These are phyloP conservation scores for Pseudorasbora parva DNA, from an alignment of 2,113 vertebrate species.

Conservation along the genomic window DNA sequence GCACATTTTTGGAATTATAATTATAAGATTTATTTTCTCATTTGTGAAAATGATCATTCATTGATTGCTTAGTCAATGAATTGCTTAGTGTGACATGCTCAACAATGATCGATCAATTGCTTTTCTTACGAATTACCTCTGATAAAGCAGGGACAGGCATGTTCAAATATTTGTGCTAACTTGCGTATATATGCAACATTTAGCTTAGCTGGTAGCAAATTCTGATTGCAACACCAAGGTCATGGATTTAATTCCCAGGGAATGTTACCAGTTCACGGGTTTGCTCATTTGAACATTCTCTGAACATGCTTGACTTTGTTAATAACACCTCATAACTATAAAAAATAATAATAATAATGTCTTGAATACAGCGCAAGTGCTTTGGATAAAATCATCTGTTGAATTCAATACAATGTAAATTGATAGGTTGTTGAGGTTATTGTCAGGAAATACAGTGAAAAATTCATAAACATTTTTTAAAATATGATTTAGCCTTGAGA, in stretches of 20 bases:
- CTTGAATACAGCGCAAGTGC: too few relatives aligned
- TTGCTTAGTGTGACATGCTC: background rate
- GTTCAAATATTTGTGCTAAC: background rate
- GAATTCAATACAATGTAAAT: too few relatives aligned
- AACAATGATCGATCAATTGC: background rate
- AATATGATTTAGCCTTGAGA: background rate
- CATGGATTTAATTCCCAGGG: background rate
- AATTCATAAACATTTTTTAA: too few relatives aligned
- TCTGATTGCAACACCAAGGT: background rate
- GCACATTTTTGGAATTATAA: background rate
- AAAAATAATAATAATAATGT: too few relatives aligned
- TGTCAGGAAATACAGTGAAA: too few relatives aligned
- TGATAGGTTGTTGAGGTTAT: too few relatives aligned
- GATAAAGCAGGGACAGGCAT: background rate
- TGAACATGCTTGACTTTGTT: too few relatives aligned
- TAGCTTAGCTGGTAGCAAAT: background rate
- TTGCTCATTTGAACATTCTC: too few relatives aligned
- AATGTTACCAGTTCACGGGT: background rate
- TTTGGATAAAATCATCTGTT: too few relatives aligned
- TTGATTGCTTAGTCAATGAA: background rate
- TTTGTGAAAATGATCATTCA: background rate
- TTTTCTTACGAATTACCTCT: background rate
- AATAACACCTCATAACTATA: too few relatives aligned
- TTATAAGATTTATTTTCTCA: background rate
- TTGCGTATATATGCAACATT: background rate